phyloP scores from a whole-genome alignment of 2,113 vertebrate genomes.

The Xyliphius kryptos region DNA sequence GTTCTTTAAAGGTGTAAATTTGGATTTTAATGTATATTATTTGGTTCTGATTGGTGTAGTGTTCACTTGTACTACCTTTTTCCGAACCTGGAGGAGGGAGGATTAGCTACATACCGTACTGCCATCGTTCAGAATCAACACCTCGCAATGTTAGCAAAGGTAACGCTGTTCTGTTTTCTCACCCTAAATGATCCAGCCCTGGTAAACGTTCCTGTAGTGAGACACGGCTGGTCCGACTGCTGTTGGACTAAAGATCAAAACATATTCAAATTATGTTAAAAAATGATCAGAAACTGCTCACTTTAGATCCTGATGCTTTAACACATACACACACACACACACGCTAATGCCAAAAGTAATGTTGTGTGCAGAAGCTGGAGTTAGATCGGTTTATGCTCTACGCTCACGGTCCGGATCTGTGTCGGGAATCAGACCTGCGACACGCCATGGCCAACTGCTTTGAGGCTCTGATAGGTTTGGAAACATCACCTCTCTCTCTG shows the following conservation, averaged over 20 bases:
- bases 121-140: slow-evolving; percentile 98
- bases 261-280: too few relatives aligned
- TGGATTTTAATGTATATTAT: not conserved
- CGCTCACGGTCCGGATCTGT: slow-evolving; percentile 94
- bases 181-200: not conserved
- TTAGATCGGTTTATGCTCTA: slow-evolving; percentile 98
- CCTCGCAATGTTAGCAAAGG: slow-evolving; percentile 96
- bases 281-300: too few relatives aligned
- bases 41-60: slow-evolving; percentile 55
- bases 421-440: slow-evolving; percentile 91
- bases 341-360: not conserved
- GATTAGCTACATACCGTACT: slow-evolving; percentile 91
- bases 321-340: too few relatives aligned
- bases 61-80: slow-evolving; percentile 98
- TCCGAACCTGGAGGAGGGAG: slow-evolving; percentile 89
- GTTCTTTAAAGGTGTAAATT: too few relatives aligned
- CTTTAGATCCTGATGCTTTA: too few relatives aligned
- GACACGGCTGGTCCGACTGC: too few relatives aligned
- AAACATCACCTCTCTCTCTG: not conserved
- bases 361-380: slow-evolving; percentile 80
- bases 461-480: slow-evolving; percentile 94
- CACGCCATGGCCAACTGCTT: slow-evolving; percentile 99
- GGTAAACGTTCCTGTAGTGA: too few relatives aligned
- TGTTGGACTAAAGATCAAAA: too few relatives aligned
- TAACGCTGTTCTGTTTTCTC: slow-evolving; percentile 39